A percentile compares a stretch with the other conserved stretches of the same genome.
These are phyloP conservation scores for Amiota mariae DNA, from an alignment of 2,888 invertebrate species.

Conservation along the genomic window DNA sequence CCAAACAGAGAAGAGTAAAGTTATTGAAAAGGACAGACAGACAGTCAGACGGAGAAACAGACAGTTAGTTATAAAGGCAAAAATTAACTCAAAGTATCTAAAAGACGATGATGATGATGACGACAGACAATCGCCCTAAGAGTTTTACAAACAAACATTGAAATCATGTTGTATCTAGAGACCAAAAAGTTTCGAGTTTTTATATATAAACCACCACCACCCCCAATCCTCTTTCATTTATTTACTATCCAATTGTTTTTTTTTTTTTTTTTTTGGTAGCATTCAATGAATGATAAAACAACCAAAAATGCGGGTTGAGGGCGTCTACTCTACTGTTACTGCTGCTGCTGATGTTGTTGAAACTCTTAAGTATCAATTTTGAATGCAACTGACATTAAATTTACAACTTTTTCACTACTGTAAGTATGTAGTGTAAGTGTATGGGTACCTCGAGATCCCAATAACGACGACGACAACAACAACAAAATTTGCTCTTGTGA, in stretches of 20 bases:
- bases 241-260: no score
- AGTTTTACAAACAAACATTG: slow-evolving; percentile 12
- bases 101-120: slow-evolving; percentile 43
- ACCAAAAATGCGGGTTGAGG: no score
- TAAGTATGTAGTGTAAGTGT: not conserved
- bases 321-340: no score
- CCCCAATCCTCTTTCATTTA: not conserved
- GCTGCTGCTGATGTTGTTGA: not conserved
- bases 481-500: no score
- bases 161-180: not conserved
- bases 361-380: slow-evolving; percentile 59
- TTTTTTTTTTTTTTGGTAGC: no score
- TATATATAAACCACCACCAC: slow-evolving; percentile 15
- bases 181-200: slow-evolving; percentile 2
- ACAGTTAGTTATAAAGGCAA: slow-evolving; percentile 40
- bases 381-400: slow-evolving; percentile 68
- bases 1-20: slow-evolving; percentile 3
- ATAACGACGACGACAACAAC: no score
- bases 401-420: slow-evolving; percentile 60
- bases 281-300: no score
- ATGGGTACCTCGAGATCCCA: no score
- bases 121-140: slow-evolving; percentile 10
- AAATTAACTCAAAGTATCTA: slow-evolving; percentile 66
- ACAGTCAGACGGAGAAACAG: not conserved
- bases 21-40: slow-evolving; percentile 1